These are phyloP conservation scores for Poecilobothrus nobilitatus DNA, from an alignment of 2,888 invertebrate species.

Conservation along the genomic window DNA sequence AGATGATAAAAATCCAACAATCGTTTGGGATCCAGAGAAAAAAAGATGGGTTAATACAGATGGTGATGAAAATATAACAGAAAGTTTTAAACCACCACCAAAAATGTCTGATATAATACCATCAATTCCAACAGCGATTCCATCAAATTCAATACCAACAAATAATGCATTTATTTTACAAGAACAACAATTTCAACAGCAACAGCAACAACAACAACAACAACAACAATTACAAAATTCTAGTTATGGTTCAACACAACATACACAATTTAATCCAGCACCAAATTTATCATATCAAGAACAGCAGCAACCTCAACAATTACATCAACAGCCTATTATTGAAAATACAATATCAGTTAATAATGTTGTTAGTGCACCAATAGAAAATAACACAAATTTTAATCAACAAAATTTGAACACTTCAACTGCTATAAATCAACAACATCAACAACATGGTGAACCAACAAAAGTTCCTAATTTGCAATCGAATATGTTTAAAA, in stretches of 20 bases:
- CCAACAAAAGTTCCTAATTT: conserved; percentile 35
- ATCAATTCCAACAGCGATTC: too few species aligned
- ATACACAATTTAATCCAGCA: background rate
- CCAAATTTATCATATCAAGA: conserved; percentile 16
- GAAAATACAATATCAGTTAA: conserved; percentile 1
- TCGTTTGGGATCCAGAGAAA: conserved; percentile 84
- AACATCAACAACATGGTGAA: background rate
- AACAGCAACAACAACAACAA: conserved; percentile 19
- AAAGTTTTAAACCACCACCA: conserved; percentile 57
- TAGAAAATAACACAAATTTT: conserved; percentile 10
- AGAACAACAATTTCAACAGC: conserved; percentile 13
- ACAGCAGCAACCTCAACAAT: conserved; percentile 16
- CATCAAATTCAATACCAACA: background rate
- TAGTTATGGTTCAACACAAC: background rate
- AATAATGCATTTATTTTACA: background rate
- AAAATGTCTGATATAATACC: conserved; percentile 53
- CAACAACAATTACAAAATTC: conserved; percentile 18
- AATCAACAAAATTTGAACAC: conserved; percentile 21
- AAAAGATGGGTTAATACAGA: conserved; percentile 82
- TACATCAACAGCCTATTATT: conserved; percentile 9
- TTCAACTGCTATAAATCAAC: conserved; percentile 19
- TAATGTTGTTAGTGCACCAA: conserved; percentile 13
- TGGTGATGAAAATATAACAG: conserved; percentile 53
- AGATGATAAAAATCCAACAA: conserved; percentile 87
- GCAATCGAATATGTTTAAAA: conserved; percentile 66